Evolutionary conservation across 2,888 invertebrate genomes (phyloP).

Genomic region (Lobophora halterata): DNA sequence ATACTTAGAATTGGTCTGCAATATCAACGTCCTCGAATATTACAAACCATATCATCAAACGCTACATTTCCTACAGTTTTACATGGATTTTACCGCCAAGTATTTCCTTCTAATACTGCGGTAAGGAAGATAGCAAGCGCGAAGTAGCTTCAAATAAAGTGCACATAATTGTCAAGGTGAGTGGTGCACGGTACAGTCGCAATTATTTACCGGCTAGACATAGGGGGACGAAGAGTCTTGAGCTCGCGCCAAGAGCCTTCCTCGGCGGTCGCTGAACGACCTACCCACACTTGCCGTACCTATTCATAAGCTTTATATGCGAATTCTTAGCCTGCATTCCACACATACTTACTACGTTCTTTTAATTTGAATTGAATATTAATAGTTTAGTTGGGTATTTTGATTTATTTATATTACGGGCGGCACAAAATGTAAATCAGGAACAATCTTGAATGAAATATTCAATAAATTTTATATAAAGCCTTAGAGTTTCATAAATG

Average conservation of each 20-base stretch:
- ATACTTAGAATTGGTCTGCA: too few relatives aligned
- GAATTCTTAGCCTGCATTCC: slow-evolving; percentile 17
- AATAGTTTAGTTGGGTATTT: slow-evolving; percentile 7
- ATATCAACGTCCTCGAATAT: too few relatives aligned
- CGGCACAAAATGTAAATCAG: slow-evolving; percentile 1
- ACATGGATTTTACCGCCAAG: too few relatives aligned
- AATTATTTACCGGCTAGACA: slow-evolving; percentile 75
- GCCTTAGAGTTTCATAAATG: too few relatives aligned
- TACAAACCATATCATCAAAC: too few relatives aligned
- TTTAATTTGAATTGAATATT: slow-evolving; percentile 15
- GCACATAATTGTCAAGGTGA: slow-evolving; percentile 71
- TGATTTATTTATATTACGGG: slow-evolving; percentile 4
- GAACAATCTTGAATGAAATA: too few relatives aligned
- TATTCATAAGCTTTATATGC: slow-evolving; percentile 50
- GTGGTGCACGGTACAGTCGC: slow-evolving; percentile 61
- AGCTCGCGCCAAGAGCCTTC: slow-evolving; percentile 58
- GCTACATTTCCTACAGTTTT: too few relatives aligned
- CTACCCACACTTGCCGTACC: slow-evolving; percentile 45
- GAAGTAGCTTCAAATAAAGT: slow-evolving; percentile 63
- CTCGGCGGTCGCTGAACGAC: slow-evolving; percentile 53
- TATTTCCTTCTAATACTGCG: slow-evolving; percentile 10
- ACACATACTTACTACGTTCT: too few relatives aligned
- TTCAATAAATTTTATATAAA: too few relatives aligned
- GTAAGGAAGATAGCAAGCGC: slow-evolving; percentile 36
- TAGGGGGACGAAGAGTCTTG: slow-evolving; percentile 71